A percentile compares a stretch with the other conserved stretches of the same genome.
These are phyloP conservation scores for Spheniscus humboldti DNA, from an alignment of 2,797 vertebrate genomes.

Conservation along the genomic window DNA sequence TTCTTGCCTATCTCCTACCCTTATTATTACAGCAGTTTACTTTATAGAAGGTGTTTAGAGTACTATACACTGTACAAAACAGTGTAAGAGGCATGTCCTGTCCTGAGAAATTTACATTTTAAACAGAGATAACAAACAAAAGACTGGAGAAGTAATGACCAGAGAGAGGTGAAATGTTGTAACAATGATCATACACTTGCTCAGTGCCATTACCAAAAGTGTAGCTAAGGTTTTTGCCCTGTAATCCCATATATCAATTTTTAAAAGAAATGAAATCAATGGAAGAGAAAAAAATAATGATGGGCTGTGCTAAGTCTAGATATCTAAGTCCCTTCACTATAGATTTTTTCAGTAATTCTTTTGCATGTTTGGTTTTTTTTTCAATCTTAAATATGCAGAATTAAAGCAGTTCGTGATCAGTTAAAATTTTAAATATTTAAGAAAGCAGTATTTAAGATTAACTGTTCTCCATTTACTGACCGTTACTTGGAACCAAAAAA, in stretches of 20 bases:
- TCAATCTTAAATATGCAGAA: neutral
- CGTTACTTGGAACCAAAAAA: constrained; percentile 46
- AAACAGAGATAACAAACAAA: neutral
- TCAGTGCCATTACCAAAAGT: neutral
- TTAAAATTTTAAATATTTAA: constrained; percentile 24
- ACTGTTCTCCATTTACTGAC: constrained; percentile 46
- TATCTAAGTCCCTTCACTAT: neutral
- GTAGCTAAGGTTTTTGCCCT: neutral
- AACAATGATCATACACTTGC: neutral
- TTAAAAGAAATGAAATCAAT: neutral
- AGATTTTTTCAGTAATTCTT: neutral
- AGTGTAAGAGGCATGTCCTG: neutral
- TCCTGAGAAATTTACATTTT: neutral
- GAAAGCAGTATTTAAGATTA: constrained; percentile 22
- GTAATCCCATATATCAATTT: neutral
- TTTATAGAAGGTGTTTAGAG: neutral
- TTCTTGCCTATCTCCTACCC: neutral
- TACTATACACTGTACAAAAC: neutral
- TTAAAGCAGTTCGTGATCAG: constrained; percentile 8
- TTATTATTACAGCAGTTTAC: neutral
- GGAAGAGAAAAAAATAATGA: neutral
- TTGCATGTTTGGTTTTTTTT: neutral
- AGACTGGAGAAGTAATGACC: neutral
- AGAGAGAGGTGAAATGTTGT: neutral
- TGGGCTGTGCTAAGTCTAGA: neutral